These are phyloP conservation scores for Eilema depressum DNA, from an alignment of 2,888 invertebrate species.

Conservation along the genomic window DNA sequence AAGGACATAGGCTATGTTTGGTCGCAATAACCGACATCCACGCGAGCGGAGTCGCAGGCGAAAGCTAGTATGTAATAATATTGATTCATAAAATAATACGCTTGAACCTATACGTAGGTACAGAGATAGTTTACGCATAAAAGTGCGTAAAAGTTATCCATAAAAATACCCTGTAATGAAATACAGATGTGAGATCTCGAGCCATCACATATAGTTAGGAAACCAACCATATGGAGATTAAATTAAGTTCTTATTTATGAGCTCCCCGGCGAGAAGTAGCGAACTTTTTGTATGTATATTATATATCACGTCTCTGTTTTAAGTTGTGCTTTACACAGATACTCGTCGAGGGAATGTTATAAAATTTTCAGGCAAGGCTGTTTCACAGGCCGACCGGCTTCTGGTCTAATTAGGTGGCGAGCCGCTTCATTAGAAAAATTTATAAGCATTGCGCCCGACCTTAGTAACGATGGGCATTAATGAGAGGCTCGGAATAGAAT, in stretches of 20 bases:
- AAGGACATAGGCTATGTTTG: too few relatives aligned
- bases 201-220: neutral
- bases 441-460: conserved; percentile 63
- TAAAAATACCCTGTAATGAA: neutral
- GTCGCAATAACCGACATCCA: too few relatives aligned
- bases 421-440: conserved; percentile 72
- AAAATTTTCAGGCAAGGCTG: conserved; percentile 71
- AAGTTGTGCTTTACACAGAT: conserved; percentile 69
- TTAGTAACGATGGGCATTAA: conserved; percentile 54
- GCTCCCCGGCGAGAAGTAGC: conserved; percentile 52
- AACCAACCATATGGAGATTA: conserved; percentile 33
- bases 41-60: too few relatives aligned
- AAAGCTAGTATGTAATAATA: too few relatives aligned
- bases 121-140: neutral
- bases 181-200: neutral
- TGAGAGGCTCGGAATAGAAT: conserved; percentile 51
- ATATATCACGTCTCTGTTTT: conserved; percentile 60
- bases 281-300: conserved; percentile 69
- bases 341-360: conserved; percentile 66
- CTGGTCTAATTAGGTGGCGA: conserved; percentile 65
- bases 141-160: neutral
- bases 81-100: too few relatives aligned
- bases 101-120: neutral
- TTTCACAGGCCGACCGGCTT: conserved; percentile 59
- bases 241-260: conserved; percentile 49